A percentile compares a stretch with the other conserved stretches of the same genome.
Conservation (phyloP, 2,888 invertebrate species). For the Digitonthophagus gazella region DNA sequence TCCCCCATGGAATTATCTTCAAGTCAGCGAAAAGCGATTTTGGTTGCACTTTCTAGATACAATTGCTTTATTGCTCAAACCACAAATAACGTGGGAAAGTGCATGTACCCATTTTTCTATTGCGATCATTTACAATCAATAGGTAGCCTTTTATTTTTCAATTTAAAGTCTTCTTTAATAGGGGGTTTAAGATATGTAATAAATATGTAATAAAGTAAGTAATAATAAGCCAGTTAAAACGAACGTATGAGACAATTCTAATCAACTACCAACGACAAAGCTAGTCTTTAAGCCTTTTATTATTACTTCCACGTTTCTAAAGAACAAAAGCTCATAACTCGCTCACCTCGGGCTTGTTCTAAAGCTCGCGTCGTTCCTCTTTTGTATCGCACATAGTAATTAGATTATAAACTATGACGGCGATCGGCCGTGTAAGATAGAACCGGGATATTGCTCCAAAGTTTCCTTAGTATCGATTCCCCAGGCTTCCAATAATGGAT, state of each 20-base stretch:
- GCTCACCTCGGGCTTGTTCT: neutral
- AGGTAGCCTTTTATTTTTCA: too few relatives aligned
- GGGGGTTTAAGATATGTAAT: too few relatives aligned
- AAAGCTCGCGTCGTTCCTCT: too few relatives aligned
- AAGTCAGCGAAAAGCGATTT: too few relatives aligned
- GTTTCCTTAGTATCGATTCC: neutral
- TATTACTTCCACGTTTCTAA: neutral
- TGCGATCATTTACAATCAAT: too few relatives aligned
- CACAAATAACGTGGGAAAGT: neutral
- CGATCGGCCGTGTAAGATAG: neutral
- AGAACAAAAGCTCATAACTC: neutral
- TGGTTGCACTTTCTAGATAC: neutral
- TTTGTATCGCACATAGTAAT: neutral
- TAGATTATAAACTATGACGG: neutral
- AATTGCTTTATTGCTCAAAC: neutral
- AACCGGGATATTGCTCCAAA: neutral
- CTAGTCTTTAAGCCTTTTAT: neutral
- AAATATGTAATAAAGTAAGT: too few relatives aligned
- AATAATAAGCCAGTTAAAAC: too few relatives aligned
- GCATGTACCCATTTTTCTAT: neutral
- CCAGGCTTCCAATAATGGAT: constrained; percentile 9
- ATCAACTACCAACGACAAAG: neutral
- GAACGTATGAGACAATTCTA: neutral
- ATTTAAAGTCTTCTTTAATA: too few relatives aligned
- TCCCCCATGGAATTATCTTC: too few relatives aligned